Evolutionary conservation across 2,797 vertebrate genomes (phyloP).

Genomic region (Xiphorhynchus erythropygius): DNA sequence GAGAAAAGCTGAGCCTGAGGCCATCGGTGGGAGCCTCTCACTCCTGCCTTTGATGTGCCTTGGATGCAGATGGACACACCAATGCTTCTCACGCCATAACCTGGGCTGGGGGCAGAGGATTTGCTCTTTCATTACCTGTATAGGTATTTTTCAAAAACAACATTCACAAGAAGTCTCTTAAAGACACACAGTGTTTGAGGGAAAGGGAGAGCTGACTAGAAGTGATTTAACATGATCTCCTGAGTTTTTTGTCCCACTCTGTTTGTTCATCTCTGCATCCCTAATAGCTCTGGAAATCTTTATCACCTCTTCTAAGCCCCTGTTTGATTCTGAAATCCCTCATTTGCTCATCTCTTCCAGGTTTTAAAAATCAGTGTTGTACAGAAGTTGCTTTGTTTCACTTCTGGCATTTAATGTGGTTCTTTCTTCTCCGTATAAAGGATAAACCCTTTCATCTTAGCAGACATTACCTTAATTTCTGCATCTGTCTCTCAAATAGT

Average conservation of each 20-base stretch:
- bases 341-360: not conserved
- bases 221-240: not conserved
- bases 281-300: not conserved
- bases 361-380: conserved; percentile 50
- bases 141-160: not conserved
- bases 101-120: not conserved
- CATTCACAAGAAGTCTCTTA: not conserved
- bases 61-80: not conserved
- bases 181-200: not conserved
- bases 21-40: accelerated
- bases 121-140: not conserved
- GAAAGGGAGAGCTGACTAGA: not conserved
- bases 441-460: conserved; percentile 60
- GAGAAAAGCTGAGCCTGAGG: not conserved
- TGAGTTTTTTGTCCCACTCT: not conserved
- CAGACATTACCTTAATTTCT: conserved; percentile 76
- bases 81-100: not conserved
- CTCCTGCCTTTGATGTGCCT: not conserved
- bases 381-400: conserved; percentile 42
- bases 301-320: conserved; percentile 11
- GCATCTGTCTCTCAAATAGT: conserved; percentile 67
- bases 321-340: conserved; percentile 39
- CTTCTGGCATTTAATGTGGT: conserved; percentile 2
- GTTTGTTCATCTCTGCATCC: not conserved
- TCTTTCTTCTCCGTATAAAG: conserved; percentile 54